Conservation (phyloP, 1,140 invertebrate species). For the Proctacanthus coquilletti region DNA sequence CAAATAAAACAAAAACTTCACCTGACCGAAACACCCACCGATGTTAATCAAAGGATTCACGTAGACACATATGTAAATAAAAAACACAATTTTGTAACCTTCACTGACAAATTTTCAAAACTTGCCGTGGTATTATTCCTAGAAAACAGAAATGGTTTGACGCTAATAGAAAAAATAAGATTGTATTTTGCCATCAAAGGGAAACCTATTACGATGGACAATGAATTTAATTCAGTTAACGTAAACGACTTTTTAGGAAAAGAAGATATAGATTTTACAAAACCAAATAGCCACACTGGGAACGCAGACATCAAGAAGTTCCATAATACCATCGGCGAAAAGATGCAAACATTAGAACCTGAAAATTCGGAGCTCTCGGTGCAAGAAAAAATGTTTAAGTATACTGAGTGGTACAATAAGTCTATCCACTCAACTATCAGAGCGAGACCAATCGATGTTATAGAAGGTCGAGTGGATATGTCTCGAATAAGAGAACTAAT, state of each 20-base stretch:
- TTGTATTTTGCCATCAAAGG: constrained; percentile 4
- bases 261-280: constrained; percentile 8
- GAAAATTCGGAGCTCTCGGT: constrained; percentile 3
- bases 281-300: constrained; percentile 9
- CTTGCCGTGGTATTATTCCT: constrained; percentile 1
- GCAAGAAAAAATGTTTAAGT: constrained; percentile 1
- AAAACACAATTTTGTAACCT: constrained; percentile 6
- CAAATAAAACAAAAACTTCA: constrained; percentile 9
- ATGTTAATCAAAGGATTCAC: constrained; percentile 8
- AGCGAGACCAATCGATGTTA: constrained; percentile 4
- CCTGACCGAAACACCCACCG: constrained; percentile 8
- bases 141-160: constrained; percentile 6
- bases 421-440: constrained; percentile 3
- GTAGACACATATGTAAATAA: constrained; percentile 6
- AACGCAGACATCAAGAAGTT: constrained; percentile 8
- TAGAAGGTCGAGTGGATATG: constrained; percentile 4
- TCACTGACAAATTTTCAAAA: constrained; percentile 9
- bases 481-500: constrained; percentile 8
- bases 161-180: constrained; percentile 6
- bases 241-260: constrained; percentile 6
- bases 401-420: constrained; percentile 5
- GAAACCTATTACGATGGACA: constrained; percentile 5
- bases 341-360: constrained; percentile 4
- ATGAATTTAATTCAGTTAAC: constrained; percentile 7
- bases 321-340: constrained; percentile 7